phyloP scores from a whole-genome alignment of 2,113 vertebrate genomes.

The Tragelaphus imberbis region DNA sequence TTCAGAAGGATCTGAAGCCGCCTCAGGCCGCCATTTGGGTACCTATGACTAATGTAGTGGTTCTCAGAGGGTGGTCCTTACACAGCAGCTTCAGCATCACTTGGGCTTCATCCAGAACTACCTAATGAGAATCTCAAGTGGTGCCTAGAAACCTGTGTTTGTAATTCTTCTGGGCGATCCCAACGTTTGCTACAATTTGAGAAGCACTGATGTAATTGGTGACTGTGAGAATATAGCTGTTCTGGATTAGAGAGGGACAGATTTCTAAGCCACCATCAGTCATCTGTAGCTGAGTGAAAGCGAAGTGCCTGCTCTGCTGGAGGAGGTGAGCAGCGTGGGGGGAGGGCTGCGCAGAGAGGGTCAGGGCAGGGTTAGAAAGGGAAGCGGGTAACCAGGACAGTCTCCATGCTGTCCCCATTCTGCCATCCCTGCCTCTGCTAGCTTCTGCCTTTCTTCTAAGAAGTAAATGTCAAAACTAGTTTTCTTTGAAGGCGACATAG shows the following conservation, averaged over 20 bases:
- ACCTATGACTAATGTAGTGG: no score
- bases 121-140: background rate
- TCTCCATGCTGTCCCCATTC: background rate
- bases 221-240: background rate
- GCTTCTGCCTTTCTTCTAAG: constrained; percentile 26
- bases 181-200: background rate
- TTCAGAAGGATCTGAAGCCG: background rate
- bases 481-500: constrained; percentile 67
- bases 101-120: background rate
- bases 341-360: background rate
- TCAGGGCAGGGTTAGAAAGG: background rate
- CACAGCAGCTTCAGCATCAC: accelerated
- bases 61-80: background rate
- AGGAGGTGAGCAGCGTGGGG: background rate
- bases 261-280: background rate
- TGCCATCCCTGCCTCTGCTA: background rate
- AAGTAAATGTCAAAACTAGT: constrained; percentile 66
- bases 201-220: background rate
- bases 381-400: background rate
- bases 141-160: background rate
- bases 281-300: background rate
- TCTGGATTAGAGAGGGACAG: background rate
- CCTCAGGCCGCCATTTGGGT: background rate
- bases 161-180: background rate
- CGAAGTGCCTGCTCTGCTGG: background rate